Conservation (phyloP, 2,888 invertebrate genomes). For the Apotomis capreana region DNA sequence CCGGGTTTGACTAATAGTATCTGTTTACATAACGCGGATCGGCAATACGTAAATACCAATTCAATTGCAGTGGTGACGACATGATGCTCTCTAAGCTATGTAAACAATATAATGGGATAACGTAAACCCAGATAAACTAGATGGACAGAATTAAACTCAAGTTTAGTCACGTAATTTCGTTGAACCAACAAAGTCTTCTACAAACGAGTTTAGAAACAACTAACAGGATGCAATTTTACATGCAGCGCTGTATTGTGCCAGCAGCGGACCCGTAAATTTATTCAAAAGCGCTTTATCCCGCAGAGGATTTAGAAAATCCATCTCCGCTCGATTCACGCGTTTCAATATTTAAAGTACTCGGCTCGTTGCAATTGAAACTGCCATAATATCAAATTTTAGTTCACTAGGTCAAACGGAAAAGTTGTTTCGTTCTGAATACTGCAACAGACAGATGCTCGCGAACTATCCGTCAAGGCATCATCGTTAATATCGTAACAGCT, state of each 20-base stretch:
- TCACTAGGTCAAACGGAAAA: conserved; percentile 34
- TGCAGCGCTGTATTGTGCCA: conserved; percentile 10
- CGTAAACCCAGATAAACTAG: not conserved
- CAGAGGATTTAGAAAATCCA: conserved; percentile 15
- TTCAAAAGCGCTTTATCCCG: conserved; percentile 8
- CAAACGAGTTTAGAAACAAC: not conserved
- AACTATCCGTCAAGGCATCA: conserved; percentile 8
- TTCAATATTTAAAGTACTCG: conserved; percentile 19
- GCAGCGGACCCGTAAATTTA: conserved; percentile 10
- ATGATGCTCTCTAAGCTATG: too few relatives aligned
- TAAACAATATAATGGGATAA: not conserved
- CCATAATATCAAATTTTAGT: conserved; percentile 23
- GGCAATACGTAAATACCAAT: conserved; percentile 46
- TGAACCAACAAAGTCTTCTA: conserved; percentile 6
- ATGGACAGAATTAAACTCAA: not conserved
- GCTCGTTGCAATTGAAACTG: conserved; percentile 13
- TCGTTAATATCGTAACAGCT: not conserved
- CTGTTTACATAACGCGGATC: conserved; percentile 38
- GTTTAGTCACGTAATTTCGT: conserved; percentile 11
- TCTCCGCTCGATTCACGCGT: conserved; percentile 22
- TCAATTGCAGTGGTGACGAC: not conserved
- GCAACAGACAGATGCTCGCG: conserved; percentile 17
- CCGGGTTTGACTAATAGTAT: conserved; percentile 43
- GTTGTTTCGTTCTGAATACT: conserved; percentile 32
- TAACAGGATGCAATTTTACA: not conserved